Evolutionary conservation across 1,140 invertebrate genomes (phyloP).

Genomic region (Drosophila melanogaster): Release_6_plus_ISO1_MT NT_033779.5:21850001-21850500

Average conservation of each 20-base stretch:
- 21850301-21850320: too few relatives aligned
- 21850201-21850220: slow-evolving; percentile 2
- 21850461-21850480: too few relatives aligned
- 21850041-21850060: slow-evolving; percentile 36
- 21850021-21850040: slow-evolving; percentile 26
- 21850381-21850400: too few relatives aligned
- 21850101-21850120: slow-evolving; percentile 83
- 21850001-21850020: slow-evolving; percentile 64
- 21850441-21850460: too few relatives aligned
- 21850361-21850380: too few relatives aligned
- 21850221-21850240: not conserved
- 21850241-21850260: too few relatives aligned
- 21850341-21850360: too few relatives aligned
- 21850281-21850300: not conserved
- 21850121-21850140: slow-evolving; percentile 43
- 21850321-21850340: too few relatives aligned
- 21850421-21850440: too few relatives aligned
- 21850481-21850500: too few relatives aligned
- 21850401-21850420: too few relatives aligned
- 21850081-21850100: slow-evolving; percentile 84
- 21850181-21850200: slow-evolving; percentile 8
- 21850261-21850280: not conserved
- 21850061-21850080: slow-evolving; percentile 76
- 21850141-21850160: not conserved
- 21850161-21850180: slow-evolving; percentile 16